Conservation (phyloP, 2,888 invertebrate genomes). For the Diaperis boleti region DNA sequence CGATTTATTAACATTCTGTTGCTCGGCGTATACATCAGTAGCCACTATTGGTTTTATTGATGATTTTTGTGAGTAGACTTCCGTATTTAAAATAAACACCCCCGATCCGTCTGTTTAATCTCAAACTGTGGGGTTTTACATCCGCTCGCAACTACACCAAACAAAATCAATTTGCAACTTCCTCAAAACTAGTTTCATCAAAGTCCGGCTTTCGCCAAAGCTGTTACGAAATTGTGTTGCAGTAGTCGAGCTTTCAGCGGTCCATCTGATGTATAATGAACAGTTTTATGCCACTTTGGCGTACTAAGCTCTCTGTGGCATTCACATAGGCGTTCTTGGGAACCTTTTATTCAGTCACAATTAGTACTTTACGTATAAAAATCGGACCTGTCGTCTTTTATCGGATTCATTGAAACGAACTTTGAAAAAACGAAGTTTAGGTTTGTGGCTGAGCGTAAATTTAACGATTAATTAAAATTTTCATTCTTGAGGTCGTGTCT, state of each 20-base stretch:
- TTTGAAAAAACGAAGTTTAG: not conserved
- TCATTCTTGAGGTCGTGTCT: constrained; percentile 13
- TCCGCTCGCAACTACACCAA: not conserved
- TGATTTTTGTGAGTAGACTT: too few species aligned
- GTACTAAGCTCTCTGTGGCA: constrained; percentile 29
- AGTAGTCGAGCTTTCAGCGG: constrained; percentile 32
- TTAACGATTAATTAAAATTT: constrained; percentile 25
- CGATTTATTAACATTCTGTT: too few species aligned
- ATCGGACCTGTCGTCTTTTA: constrained; percentile 14
- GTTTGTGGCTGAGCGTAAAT: constrained; percentile 14
- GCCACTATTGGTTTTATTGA: too few species aligned
- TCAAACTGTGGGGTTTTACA: too few species aligned
- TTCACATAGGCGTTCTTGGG: constrained; percentile 21
- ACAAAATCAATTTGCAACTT: constrained; percentile 22
- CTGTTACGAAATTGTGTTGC: constrained; percentile 12
- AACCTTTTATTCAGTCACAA: constrained; percentile 27
- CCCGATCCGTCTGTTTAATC: not conserved
- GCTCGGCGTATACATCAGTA: too few species aligned
- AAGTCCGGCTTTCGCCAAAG: not conserved
- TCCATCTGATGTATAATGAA: constrained; percentile 37
- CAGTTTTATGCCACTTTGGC: constrained; percentile 38
- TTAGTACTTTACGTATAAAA: constrained; percentile 26
- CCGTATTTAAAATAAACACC: too few species aligned
- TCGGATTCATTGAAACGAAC: constrained; percentile 5
- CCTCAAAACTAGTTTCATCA: constrained; percentile 26